phyloP scores from a whole-genome alignment of 1,140 invertebrate species.

The Megalopta genalis region DNA sequence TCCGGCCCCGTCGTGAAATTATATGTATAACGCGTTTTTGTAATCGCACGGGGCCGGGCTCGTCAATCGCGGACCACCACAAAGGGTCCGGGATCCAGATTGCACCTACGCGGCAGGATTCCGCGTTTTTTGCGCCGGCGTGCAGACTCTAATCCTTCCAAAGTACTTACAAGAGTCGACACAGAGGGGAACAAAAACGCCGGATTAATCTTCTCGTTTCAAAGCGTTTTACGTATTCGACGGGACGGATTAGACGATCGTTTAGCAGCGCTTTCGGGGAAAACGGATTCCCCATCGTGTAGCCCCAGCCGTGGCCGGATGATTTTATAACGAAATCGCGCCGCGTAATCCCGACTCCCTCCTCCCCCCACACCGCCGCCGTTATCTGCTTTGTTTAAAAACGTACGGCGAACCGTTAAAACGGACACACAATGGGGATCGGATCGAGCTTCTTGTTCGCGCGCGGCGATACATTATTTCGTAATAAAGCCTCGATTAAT shows the following conservation, averaged over 20 bases:
- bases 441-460: too few relatives aligned
- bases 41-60: too few relatives aligned
- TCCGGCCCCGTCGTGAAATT: too few relatives aligned
- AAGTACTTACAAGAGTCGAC: conserved; percentile 25
- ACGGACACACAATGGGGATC: too few relatives aligned
- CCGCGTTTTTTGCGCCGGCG: neutral
- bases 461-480: too few relatives aligned
- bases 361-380: too few relatives aligned
- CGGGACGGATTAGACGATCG: conserved; percentile 19
- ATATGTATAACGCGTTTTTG: too few relatives aligned
- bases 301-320: neutral
- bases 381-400: neutral
- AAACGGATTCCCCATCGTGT: neutral
- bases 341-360: neutral
- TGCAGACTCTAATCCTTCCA: conserved; percentile 11
- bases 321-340: conserved; percentile 5
- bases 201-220: conserved; percentile 3
- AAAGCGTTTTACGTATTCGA: conserved; percentile 10
- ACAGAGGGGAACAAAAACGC: neutral
- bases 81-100: neutral
- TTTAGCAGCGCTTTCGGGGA: neutral
- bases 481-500: too few relatives aligned
- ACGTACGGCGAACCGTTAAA: too few relatives aligned
- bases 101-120: neutral
- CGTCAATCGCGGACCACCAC: too few relatives aligned